These are phyloP conservation scores for Dryomyza anilis DNA, from an alignment of 2,888 invertebrate species.

Conservation along the genomic window DNA sequence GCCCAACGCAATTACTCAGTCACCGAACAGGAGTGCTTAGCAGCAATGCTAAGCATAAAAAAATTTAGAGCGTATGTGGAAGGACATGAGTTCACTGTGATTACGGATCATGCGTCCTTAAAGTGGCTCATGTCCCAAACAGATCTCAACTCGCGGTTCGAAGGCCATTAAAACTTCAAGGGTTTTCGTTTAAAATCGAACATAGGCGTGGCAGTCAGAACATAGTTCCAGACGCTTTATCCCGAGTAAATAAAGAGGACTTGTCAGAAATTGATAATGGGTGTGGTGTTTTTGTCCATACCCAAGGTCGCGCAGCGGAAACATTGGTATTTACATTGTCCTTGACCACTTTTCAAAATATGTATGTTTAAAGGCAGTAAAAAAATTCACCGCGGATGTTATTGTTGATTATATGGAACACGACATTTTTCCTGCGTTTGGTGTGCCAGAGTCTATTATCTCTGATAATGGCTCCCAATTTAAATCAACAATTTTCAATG, in stretches of 20 bases:
- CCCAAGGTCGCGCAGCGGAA: too few relatives aligned
- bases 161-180: too few relatives aligned
- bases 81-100: too few relatives aligned
- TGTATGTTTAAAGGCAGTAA: constrained; percentile 25
- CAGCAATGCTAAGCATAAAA: too few relatives aligned
- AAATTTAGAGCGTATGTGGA: too few relatives aligned
- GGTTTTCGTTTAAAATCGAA: too few relatives aligned
- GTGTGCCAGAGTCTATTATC: constrained; percentile 26
- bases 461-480: constrained; percentile 30
- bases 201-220: too few relatives aligned
- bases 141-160: background rate
- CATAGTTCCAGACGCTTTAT: too few relatives aligned
- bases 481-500: constrained; percentile 8
- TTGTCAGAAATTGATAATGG: background rate
- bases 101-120: too few relatives aligned
- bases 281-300: background rate
- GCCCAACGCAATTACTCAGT: too few relatives aligned
- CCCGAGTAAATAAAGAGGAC: background rate
- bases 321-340: constrained; percentile 13
- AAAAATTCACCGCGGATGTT: constrained; percentile 14
- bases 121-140: constrained; percentile 1
- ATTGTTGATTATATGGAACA: constrained; percentile 22
- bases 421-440: too few relatives aligned
- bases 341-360: constrained; percentile 25
- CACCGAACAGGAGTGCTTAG: too few relatives aligned